Evolutionary conservation across 2,113 vertebrate species (phyloP).

Genomic region (Trematomus loennbergii): DNA sequence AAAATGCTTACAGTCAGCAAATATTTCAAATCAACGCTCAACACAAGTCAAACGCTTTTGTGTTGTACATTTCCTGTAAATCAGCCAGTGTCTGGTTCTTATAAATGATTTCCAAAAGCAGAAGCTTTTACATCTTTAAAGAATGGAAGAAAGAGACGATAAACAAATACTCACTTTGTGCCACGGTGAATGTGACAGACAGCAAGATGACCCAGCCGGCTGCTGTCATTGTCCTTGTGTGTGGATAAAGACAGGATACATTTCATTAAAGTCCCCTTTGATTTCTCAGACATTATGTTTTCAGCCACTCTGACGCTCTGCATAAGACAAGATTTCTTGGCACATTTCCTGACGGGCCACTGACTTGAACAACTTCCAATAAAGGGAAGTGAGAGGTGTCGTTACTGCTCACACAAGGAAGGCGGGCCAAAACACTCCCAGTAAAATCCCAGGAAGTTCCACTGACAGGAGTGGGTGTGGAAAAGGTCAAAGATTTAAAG

Average conservation of each 20-base stretch:
- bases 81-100: background rate
- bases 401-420: background rate
- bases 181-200: background rate
- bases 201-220: background rate
- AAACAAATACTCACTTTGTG: conserved; percentile 52
- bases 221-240: conserved; percentile 23
- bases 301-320: background rate
- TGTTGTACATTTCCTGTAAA: background rate
- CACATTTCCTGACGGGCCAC: conserved; percentile 16
- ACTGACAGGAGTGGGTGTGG: background rate
- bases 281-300: background rate
- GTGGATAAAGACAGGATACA: background rate
- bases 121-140: conserved; percentile 1
- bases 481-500: background rate
- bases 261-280: background rate
- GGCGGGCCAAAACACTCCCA: conserved; percentile 16
- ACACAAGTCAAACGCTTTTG: background rate
- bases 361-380: background rate
- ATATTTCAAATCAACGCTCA: background rate
- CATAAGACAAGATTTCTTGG: background rate
- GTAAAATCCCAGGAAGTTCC: conserved; percentile 59
- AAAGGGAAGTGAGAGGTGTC: conserved; percentile 55
- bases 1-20: background rate
- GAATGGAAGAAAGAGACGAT: background rate
- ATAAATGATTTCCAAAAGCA: background rate